Evolutionary conservation across 2,888 invertebrate genomes (phyloP).

Genomic region (Itoplectis maculator): DNA sequence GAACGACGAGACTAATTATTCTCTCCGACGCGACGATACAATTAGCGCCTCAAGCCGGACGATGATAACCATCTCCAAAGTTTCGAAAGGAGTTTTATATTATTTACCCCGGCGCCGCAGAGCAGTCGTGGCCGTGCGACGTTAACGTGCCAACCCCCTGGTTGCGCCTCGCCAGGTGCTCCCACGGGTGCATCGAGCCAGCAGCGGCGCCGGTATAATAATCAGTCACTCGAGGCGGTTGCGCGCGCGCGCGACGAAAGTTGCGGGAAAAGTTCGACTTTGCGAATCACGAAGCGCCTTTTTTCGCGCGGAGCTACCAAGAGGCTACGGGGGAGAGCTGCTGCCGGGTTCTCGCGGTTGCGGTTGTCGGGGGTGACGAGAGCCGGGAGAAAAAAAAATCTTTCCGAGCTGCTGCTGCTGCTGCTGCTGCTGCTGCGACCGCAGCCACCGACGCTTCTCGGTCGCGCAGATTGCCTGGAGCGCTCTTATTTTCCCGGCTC

Average conservation of each 20-base stretch:
- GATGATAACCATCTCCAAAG: slow-evolving; percentile 22
- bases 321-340: background rate
- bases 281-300: slow-evolving; percentile 48
- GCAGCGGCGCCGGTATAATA: slow-evolving; percentile 43
- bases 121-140: too few relatives aligned
- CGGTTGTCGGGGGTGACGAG: slow-evolving; percentile 35
- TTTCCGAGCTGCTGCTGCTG: slow-evolving; percentile 21
- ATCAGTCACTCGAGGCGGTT: slow-evolving; percentile 56
- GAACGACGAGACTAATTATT: slow-evolving; percentile 34
- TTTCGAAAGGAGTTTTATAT: slow-evolving; percentile 25
- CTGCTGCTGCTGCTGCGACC: too few relatives aligned
- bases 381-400: slow-evolving; percentile 48
- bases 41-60: background rate
- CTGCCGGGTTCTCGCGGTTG: slow-evolving; percentile 42
- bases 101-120: background rate
- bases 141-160: background rate
- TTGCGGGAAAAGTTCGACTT: slow-evolving; percentile 61
- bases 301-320: slow-evolving; percentile 15
- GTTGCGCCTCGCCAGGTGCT: slow-evolving; percentile 7
- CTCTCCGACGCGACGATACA: background rate
- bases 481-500: slow-evolving; percentile 6
- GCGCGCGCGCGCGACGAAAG: background rate
- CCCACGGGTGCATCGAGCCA: slow-evolving; percentile 15
- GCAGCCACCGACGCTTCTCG: slow-evolving; percentile 21
- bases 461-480: background rate